phyloP scores from a whole-genome alignment of 2,797 vertebrate species.

The Scleropages formosus region DNA sequence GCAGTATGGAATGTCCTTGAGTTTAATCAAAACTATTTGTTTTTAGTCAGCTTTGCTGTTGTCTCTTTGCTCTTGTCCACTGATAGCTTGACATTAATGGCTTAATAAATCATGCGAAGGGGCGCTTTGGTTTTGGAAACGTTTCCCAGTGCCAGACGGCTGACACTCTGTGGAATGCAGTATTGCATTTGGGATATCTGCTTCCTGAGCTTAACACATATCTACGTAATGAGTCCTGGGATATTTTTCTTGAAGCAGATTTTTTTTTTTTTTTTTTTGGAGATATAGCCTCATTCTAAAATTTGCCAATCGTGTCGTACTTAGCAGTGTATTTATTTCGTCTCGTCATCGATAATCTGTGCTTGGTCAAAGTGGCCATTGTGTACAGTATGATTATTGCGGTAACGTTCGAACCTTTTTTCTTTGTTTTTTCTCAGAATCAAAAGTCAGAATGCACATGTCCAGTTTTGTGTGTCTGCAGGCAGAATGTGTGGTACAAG shows the following conservation, averaged over 20 bases:
- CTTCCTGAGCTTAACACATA: slow-evolving; percentile 44
- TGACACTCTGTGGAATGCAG: slow-evolving; percentile 29
- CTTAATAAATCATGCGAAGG: slow-evolving; percentile 96
- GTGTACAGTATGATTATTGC: too few species aligned
- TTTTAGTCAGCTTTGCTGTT: slow-evolving; percentile 94
- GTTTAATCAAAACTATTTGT: slow-evolving; percentile 99
- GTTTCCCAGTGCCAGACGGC: slow-evolving; percentile 68
- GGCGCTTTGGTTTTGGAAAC: slow-evolving; percentile 83
- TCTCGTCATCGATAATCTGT: background rate
- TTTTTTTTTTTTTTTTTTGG: background rate
- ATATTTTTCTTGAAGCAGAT: background rate
- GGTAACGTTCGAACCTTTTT: too few species aligned
- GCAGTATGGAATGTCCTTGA: slow-evolving; percentile 97
- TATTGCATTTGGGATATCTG: slow-evolving; percentile 55
- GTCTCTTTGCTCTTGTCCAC: slow-evolving; percentile 96
- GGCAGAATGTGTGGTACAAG: background rate
- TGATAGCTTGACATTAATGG: slow-evolving; percentile 99
- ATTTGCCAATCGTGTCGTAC: slow-evolving; percentile 4
- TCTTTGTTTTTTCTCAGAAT: too few species aligned
- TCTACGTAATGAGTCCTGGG: background rate
- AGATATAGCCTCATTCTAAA: background rate
- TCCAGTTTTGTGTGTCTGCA: background rate
- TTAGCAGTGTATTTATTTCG: background rate
- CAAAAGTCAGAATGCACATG: slow-evolving; percentile 8
- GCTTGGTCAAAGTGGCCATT: background rate